Percentiles rank a stretch among this genome's conserved stretches.
Evolutionary conservation across 2,113 vertebrate species (phyloP).

Genomic region (Pluvialis apricaria): DNA sequence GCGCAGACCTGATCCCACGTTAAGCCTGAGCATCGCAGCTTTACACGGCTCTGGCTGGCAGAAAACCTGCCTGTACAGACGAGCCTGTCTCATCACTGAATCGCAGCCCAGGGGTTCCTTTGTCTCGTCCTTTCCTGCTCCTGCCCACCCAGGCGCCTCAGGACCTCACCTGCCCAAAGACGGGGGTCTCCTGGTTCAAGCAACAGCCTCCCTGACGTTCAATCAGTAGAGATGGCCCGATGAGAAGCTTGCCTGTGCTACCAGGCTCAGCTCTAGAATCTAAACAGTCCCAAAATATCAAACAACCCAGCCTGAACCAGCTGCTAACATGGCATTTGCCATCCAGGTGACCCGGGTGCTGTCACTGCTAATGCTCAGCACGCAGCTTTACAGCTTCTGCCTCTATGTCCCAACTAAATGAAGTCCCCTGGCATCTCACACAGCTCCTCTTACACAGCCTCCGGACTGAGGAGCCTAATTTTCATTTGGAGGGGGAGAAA

Average conservation of each 20-base stretch:
- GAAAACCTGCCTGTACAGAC: not conserved
- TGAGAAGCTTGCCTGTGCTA: too few relatives aligned
- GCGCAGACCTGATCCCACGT: rapidly evolving
- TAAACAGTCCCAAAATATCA: not conserved
- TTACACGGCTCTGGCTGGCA: not conserved
- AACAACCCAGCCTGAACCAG: not conserved
- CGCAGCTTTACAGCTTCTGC: not conserved
- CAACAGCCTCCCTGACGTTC: too few relatives aligned
- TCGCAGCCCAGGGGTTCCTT: not conserved
- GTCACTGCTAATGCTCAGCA: not conserved
- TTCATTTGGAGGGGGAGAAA: not conserved
- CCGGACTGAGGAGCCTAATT: rapidly evolving
- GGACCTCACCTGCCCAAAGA: too few relatives aligned
- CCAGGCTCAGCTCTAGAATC: not conserved
- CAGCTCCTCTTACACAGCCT: not conserved
- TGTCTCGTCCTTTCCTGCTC: too few relatives aligned
- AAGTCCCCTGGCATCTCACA: not conserved
- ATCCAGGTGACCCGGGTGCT: not conserved
- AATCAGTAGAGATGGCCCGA: too few relatives aligned
- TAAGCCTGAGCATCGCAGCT: not conserved
- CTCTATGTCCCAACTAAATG: not conserved
- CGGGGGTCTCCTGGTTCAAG: too few relatives aligned
- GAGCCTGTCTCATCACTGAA: not conserved
- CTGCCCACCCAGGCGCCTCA: too few relatives aligned
- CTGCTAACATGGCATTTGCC: not conserved